Evolutionary conservation across 2,113 vertebrate genomes (phyloP), one percentile per base, ranked within the genome.

Genomic region (Hemiprocne comata): DNA sequence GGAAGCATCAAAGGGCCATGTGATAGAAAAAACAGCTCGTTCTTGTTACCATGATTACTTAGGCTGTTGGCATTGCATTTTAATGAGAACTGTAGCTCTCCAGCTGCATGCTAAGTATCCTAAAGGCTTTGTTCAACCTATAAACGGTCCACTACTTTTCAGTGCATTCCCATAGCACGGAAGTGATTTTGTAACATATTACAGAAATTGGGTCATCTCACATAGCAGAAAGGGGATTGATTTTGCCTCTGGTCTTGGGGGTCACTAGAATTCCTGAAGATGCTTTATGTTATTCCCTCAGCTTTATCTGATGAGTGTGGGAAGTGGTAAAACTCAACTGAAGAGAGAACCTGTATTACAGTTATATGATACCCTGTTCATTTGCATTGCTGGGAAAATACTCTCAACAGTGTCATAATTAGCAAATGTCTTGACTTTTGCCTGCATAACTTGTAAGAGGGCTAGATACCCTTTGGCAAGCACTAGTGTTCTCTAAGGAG

Each of bases 1-100:
- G 88, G 93, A 95, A 92, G 94, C 92, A 89, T 96, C 90, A 86
- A 92, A 97, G 93, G 95, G 94, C 96, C 93, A 64, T 86, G 92
- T 90, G 88, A 94, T 96, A 95, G 93, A 95, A 93, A 74, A 95
- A 96, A 95, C 94, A 96, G 94, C 88, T 94, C 50, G 3, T 95
- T 92, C 94, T 90, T 79, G 96, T 96, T 96, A 96, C 90, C 90
- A 42, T 78, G 92, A 95, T 97, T 90, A 78, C 91, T 96, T 94
- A 34, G 61, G 80, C 94, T 93, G 69, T 86, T 95, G 88, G 86
- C 46, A 9, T 94, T 85, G 92, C 90, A 93, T 96, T 94, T 95
- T 94, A 89, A 93, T 90, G 70, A 95, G 92, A 85, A 46, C 77
- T 3, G 3, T 60, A 57, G 73, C 91, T 94, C 84, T 94, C 89